Conservation (phyloP, 2,797 vertebrate species). For the Ceryle rudis region DNA sequence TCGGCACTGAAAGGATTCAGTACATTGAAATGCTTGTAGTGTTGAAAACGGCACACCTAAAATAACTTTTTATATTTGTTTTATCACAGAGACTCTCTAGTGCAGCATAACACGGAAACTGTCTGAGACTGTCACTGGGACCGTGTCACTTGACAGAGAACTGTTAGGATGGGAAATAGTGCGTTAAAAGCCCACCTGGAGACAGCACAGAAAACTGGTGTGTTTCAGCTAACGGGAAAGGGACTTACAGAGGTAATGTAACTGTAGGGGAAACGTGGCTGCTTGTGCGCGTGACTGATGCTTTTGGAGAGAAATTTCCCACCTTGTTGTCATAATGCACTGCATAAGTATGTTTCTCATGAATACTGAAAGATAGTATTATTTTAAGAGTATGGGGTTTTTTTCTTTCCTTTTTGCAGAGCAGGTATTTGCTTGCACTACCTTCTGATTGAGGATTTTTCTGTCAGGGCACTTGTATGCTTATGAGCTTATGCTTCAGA, state of each 20-base stretch:
- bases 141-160: not conserved
- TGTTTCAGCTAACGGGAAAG: slow-evolving; percentile 94
- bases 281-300: not conserved
- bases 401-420: not conserved
- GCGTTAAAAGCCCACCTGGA: slow-evolving; percentile 96
- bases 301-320: not conserved
- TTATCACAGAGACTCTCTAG: not conserved
- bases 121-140: not conserved
- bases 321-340: not conserved
- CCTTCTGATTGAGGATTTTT: not conserved
- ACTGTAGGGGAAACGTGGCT: not conserved
- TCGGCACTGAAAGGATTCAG: not conserved
- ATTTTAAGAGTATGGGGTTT: not conserved
- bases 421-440: not conserved
- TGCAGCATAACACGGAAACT: not conserved
- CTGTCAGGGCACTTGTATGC: not conserved
- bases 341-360: not conserved
- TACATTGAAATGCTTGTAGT: not conserved
- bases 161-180: slow-evolving; percentile 90
- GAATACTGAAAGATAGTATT: not conserved
- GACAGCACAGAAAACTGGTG: slow-evolving; percentile 96
- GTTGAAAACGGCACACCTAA: not conserved
- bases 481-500: not conserved
- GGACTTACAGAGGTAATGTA: slow-evolving; percentile 88
- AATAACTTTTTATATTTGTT: not conserved